Evolutionary conservation across 2,797 vertebrate genomes (phyloP).

Genomic region (Atherinosoma microstoma): DNA sequence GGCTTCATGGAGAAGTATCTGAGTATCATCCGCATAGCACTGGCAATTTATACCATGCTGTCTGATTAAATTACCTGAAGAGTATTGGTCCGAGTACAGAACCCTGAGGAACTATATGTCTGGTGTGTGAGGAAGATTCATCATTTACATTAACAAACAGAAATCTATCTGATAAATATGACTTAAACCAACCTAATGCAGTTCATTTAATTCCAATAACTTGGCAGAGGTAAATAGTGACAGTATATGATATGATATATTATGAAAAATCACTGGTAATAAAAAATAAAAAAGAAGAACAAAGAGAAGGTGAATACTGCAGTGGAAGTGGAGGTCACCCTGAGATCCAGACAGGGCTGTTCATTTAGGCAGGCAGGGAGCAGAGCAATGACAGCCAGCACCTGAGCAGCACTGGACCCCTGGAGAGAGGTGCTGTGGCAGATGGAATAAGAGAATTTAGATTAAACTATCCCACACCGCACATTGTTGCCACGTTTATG

Average conservation of each 20-base stretch:
- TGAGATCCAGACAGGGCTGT: constrained; percentile 62
- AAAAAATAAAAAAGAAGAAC: background rate
- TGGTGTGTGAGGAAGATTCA: too few relatives aligned
- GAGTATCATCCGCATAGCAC: too few relatives aligned
- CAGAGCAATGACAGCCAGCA: constrained; percentile 73
- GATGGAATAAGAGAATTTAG: constrained; percentile 76
- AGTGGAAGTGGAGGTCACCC: constrained; percentile 75
- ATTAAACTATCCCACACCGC: constrained; percentile 68
- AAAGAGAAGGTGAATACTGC: background rate
- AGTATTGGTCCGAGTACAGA: too few relatives aligned
- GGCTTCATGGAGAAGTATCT: too few relatives aligned
- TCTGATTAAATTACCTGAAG: too few relatives aligned
- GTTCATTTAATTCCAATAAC: too few relatives aligned
- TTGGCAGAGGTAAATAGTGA: too few relatives aligned
- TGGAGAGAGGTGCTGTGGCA: constrained; percentile 74
- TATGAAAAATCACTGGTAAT: constrained; percentile 6
- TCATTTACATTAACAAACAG: too few relatives aligned
- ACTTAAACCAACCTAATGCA: too few relatives aligned
- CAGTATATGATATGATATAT: constrained; percentile 15
- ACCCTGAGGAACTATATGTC: too few relatives aligned
- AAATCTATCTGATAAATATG: too few relatives aligned
- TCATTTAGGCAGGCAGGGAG: constrained; percentile 74
- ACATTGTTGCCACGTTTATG: constrained; percentile 49
- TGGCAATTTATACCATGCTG: too few relatives aligned
- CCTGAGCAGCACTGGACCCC: constrained; percentile 65